Evolutionary conservation across 2,797 vertebrate genomes (phyloP).

Genomic region (Phoxinus dragarum): DNA sequence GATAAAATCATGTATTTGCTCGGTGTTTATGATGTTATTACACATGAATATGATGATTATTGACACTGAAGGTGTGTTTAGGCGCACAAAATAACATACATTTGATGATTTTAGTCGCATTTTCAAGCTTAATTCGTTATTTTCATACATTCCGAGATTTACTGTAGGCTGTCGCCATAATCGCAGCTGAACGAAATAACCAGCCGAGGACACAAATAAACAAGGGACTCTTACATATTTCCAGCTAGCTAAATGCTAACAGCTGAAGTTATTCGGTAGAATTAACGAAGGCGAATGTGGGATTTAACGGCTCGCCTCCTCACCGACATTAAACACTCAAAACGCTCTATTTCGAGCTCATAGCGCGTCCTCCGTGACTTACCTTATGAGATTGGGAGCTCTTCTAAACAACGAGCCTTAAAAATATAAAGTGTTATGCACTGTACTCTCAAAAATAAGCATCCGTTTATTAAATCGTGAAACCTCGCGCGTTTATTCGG

Average conservation of each 20-base stretch:
- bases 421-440: background rate
- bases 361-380: background rate
- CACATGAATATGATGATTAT: no score
- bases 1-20: background rate
- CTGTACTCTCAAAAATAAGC: conserved; percentile 19
- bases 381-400: conserved; percentile 13
- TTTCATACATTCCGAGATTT: background rate
- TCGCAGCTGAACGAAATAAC: background rate
- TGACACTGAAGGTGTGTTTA: background rate
- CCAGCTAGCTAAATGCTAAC: background rate
- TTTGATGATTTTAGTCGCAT: background rate
- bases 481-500: background rate
- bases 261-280: background rate
- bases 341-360: background rate
- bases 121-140: background rate
- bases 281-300: background rate
- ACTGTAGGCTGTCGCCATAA: background rate
- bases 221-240: fast-evolving
- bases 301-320: conserved; percentile 29
- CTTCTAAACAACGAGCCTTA: conserved; percentile 2
- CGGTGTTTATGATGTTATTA: background rate
- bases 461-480: conserved; percentile 67
- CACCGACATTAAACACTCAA: background rate
- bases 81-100: no score
- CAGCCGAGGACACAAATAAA: background rate